These are phyloP conservation scores for Furcula furcula DNA, from an alignment of 2,888 invertebrate species.

Conservation along the genomic window DNA sequence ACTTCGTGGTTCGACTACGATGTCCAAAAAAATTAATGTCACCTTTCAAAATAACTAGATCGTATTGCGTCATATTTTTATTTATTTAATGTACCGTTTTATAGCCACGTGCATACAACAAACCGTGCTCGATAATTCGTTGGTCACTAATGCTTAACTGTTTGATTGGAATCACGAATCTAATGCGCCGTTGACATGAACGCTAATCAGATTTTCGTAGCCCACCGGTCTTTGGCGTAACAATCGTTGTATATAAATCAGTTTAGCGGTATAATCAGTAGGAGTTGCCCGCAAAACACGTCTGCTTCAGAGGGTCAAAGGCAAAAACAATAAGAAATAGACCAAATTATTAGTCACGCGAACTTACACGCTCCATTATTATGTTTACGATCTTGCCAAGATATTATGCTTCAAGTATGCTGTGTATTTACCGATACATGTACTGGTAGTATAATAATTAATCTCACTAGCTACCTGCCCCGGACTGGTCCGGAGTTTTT, in stretches of 20 bases:
- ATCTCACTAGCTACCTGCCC: no score
- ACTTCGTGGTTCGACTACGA: no score
- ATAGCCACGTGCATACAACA: neutral
- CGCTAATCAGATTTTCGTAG: conserved; percentile 39
- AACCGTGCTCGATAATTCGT: neutral
- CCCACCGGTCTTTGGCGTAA: conserved; percentile 35
- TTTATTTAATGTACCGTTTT: neutral
- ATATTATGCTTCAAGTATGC: no score
- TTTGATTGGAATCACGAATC: conserved; percentile 5
- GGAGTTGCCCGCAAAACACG: conserved; percentile 41
- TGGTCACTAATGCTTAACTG: neutral
- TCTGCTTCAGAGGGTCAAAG: conserved; percentile 61
- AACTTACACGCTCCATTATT: conserved; percentile 33
- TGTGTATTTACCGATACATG: no score
- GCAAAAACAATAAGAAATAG: conserved; percentile 71
- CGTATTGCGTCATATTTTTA: neutral
- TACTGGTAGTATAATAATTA: no score
- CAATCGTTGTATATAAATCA: conserved; percentile 55
- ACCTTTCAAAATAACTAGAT: no score
- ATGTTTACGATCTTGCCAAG: conserved; percentile 23
- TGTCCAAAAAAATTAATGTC: no score
- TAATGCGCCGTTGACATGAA: conserved; percentile 46
- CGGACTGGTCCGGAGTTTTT: no score
- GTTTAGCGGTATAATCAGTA: conserved; percentile 57
- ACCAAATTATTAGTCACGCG: conserved; percentile 72